phyloP scores from a whole-genome alignment of 2,888 invertebrate species.

The Mystacides longicornis region DNA sequence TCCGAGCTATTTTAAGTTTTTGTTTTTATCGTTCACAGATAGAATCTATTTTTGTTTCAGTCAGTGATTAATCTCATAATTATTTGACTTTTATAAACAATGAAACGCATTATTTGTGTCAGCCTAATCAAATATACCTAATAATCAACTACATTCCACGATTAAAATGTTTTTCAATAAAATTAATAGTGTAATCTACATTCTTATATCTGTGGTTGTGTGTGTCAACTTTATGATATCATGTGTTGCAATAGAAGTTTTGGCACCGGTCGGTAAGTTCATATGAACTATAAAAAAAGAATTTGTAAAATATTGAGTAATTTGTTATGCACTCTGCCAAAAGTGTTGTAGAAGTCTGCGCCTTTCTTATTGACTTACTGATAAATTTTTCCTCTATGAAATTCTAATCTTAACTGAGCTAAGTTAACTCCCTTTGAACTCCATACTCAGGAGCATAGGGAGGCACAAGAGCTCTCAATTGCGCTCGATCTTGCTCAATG shows the following conservation, averaged over 20 bases:
- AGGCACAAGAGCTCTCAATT: no score
- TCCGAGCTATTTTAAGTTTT: not conserved
- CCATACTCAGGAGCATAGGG: no score
- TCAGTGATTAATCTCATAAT: constrained; percentile 39
- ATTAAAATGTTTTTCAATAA: not conserved
- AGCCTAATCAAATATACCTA: not conserved
- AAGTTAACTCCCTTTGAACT: no score
- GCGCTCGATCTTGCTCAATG: no score
- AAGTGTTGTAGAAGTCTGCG: no score
- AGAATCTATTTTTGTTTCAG: constrained; percentile 7
- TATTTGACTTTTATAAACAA: constrained; percentile 12
- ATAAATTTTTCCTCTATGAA: no score
- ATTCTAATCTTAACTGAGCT: no score
- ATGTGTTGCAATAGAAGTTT: not conserved
- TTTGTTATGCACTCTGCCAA: no score
- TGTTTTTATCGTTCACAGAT: not conserved
- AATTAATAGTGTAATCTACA: not conserved
- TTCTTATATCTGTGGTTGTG: not conserved
- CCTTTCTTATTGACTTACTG: no score
- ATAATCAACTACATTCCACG: not conserved
- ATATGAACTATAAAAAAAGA: no score
- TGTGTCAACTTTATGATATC: not conserved
- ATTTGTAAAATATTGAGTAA: no score
- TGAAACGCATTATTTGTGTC: not conserved
- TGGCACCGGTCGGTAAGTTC: not conserved